A percentile compares a stretch with the other conserved stretches of the same genome.
Evolutionary conservation across 2,797 vertebrate genomes (phyloP).

Genomic region (Centropyge bicolor): DNA sequence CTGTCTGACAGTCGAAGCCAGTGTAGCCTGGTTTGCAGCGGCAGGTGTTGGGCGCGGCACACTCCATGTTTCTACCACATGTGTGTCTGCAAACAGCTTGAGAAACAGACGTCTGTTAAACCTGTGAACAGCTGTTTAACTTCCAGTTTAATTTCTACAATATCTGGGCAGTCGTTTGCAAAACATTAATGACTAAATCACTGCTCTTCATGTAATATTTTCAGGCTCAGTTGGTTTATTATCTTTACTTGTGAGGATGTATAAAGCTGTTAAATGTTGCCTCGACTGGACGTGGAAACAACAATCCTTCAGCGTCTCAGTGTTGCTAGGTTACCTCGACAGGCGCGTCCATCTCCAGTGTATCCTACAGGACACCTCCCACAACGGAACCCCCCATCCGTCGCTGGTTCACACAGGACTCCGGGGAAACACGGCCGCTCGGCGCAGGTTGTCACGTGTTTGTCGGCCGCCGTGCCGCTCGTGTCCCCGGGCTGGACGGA

Average conservation of each 20-base stretch:
- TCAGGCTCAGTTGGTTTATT: too few relatives aligned
- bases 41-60: constrained; percentile 82
- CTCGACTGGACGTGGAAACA: too few relatives aligned
- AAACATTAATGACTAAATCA: background rate
- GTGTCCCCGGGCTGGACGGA: background rate
- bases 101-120: constrained; percentile 23
- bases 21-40: constrained; percentile 82
- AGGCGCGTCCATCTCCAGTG: constrained; percentile 80
- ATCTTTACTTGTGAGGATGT: too few relatives aligned
- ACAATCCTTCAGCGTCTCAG: background rate
- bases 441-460: constrained; percentile 49
- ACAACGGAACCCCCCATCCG: constrained; percentile 71
- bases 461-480: background rate
- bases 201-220: too few relatives aligned
- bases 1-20: constrained; percentile 77
- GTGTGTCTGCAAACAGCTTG: constrained; percentile 82
- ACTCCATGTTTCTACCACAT: constrained; percentile 85
- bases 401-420: constrained; percentile 70
- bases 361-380: constrained; percentile 86
- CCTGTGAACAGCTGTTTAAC: background rate
- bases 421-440: constrained; percentile 78
- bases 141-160: background rate
- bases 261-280: too few relatives aligned
- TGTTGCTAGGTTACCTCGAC: constrained; percentile 79
- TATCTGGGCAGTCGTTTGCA: background rate